These are phyloP conservation scores for Tetropium fuscum DNA, from an alignment of 2,888 invertebrate genomes.

Conservation along the genomic window DNA sequence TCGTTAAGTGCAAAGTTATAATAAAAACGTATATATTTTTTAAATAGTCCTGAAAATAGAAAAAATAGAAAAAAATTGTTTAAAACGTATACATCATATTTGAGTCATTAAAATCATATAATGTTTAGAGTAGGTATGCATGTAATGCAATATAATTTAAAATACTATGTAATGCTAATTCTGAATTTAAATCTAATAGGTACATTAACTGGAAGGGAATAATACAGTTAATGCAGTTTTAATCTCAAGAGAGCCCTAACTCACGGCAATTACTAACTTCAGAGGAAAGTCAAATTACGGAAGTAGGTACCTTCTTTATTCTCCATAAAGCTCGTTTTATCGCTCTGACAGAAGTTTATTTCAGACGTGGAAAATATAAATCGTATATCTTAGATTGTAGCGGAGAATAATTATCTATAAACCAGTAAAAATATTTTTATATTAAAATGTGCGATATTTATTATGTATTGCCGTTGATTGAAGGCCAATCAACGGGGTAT, in stretches of 20 bases:
- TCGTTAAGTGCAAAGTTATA: too few relatives aligned
- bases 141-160: too few relatives aligned
- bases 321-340: constrained; percentile 29
- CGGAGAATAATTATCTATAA: constrained; percentile 16
- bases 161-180: constrained; percentile 2
- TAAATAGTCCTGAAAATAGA: too few relatives aligned
- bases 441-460: not conserved
- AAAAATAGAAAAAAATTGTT: too few relatives aligned
- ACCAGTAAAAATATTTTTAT: constrained; percentile 4
- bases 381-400: constrained; percentile 23
- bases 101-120: too few relatives aligned
- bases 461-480: too few relatives aligned
- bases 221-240: constrained; percentile 25
- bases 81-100: too few relatives aligned
- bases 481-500: too few relatives aligned
- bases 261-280: constrained; percentile 21
- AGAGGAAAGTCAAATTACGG: constrained; percentile 26
- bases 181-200: too few relatives aligned
- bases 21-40: too few relatives aligned
- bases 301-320: constrained; percentile 26
- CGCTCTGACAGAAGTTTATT: constrained; percentile 27
- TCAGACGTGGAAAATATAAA: constrained; percentile 31
- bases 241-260: constrained; percentile 13
- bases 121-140: too few relatives aligned
- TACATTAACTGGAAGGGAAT: too few relatives aligned